Conservation (phyloP, 1,140 invertebrate species). For the Platyura marginata region DNA sequence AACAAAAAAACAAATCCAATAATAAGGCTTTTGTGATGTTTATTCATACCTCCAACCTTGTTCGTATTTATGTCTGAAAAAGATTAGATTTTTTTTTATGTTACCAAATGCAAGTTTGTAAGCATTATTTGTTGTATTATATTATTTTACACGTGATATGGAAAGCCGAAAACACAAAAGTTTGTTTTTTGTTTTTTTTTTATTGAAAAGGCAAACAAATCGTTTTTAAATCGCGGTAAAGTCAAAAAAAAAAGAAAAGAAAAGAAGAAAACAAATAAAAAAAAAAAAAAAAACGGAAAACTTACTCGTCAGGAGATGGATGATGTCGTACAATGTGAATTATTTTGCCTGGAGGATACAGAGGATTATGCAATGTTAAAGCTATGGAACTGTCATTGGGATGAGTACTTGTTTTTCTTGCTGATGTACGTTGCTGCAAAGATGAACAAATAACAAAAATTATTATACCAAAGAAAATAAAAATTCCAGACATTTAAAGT, state of each 20-base stretch:
- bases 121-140: too few species aligned
- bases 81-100: too few species aligned
- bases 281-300: constrained; percentile 11
- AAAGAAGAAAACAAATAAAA: background rate
- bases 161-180: too few species aligned
- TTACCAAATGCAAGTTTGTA: too few species aligned
- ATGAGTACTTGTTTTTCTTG: constrained; percentile 40
- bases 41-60: constrained; percentile 46
- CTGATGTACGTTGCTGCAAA: constrained; percentile 26
- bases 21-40: background rate
- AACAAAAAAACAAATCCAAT: too few species aligned
- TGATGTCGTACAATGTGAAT: constrained; percentile 82
- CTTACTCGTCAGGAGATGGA: constrained; percentile 64
- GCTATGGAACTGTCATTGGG: constrained; percentile 53
- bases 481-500: too few species aligned
- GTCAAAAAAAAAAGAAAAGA: constrained; percentile 1
- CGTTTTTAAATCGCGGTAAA: too few species aligned
- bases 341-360: constrained; percentile 76
- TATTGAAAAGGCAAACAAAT: background rate
- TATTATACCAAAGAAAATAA: background rate
- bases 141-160: too few species aligned
- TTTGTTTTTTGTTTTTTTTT: background rate
- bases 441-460: background rate
- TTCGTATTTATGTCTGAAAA: constrained; percentile 50
- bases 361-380: constrained; percentile 57